phyloP scores from a whole-genome alignment of 2,888 invertebrate species.

The Chelonus formosanus region DNA sequence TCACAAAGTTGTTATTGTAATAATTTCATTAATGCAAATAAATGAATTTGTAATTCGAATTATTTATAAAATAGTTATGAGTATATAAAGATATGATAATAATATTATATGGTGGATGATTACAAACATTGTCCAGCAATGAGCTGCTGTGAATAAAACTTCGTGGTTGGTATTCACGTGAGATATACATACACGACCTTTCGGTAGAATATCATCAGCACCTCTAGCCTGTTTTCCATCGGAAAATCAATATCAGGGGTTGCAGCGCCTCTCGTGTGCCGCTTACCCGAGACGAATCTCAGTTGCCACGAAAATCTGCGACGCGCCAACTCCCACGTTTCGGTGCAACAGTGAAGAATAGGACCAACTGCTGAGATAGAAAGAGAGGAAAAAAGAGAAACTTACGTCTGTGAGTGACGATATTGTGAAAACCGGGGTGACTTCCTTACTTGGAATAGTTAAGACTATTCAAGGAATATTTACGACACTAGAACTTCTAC shows the following conservation, averaged over 20 bases:
- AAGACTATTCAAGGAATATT: too few species aligned
- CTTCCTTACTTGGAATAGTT: too few species aligned
- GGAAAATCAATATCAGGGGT: slow-evolving; percentile 63
- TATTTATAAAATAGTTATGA: too few species aligned
- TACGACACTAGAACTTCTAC: too few species aligned
- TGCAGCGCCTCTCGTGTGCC: slow-evolving; percentile 59
- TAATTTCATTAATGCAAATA: too few species aligned
- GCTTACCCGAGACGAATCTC: slow-evolving; percentile 59
- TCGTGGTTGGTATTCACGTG: slow-evolving; percentile 21
- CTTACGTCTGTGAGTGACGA: slow-evolving; percentile 25
- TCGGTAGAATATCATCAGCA: slow-evolving; percentile 53
- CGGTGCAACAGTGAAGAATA: slow-evolving; percentile 38
- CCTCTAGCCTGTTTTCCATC: slow-evolving; percentile 42
- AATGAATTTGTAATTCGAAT: too few species aligned
- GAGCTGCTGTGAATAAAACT: slow-evolving; percentile 14
- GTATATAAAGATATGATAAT: too few species aligned
- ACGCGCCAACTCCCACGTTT: slow-evolving; percentile 44
- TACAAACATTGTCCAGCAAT: background rate
- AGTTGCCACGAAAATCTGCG: slow-evolving; percentile 60
- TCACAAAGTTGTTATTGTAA: too few species aligned
- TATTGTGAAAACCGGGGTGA: slow-evolving; percentile 34
- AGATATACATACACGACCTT: slow-evolving; percentile 16
- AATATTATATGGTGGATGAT: too few species aligned
- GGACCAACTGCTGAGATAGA: slow-evolving; percentile 32
- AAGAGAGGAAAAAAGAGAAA: slow-evolving; percentile 24